Base-by-base conservation (phyloP, 1,140 invertebrate genomes). In the Pseudomyrmex concolor region DNA sequence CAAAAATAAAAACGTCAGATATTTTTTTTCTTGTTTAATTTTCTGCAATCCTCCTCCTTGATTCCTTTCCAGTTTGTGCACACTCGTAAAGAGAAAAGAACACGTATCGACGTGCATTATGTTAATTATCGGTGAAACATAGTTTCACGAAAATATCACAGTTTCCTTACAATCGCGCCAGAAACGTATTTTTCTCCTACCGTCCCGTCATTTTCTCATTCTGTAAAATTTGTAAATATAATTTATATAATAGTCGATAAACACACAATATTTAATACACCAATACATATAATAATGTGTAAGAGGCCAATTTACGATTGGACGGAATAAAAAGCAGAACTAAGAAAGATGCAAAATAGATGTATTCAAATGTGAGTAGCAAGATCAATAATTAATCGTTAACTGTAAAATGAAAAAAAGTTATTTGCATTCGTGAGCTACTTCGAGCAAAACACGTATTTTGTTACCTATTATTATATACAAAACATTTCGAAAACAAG, bases 1-100 rank as follows among this genome's bases (percentile, higher is more conserved):
- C 92, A 88, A 92, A 84, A 94, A 93, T 93, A 93, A 94, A 89
- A 93, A 90, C 87, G 70, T 87, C 91, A 92, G 80, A 89, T 86
- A 93, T 93, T 92, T 60, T 57, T 34, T 91, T 73, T 92, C 91
- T 88, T 77, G 78, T 89, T 88, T 81, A 48, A 66, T 88, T 89
- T 73, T 83, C 76, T 90, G 66, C 74, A 68, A n/a, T 64, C 71
- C 82, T n/a, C 25, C 15, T 77, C 86, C 74, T 87, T 84, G 55
- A 13, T 54, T 70, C 62, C 81, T 83, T 55, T 17, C 48, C 48
- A 43, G 8, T 55, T 7, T 80, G 77, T 84, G 0, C 50, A 76
- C 22, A 10, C 2, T 54, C 12, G 17, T 54, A 22, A 60, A 13
- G 17, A 48, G 2, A 63, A 62, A 3, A 13, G 22, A 50, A 10